These are phyloP conservation scores for Lymantria dispar DNA, from an alignment of 2,888 invertebrate genomes.

Conservation along the genomic window DNA sequence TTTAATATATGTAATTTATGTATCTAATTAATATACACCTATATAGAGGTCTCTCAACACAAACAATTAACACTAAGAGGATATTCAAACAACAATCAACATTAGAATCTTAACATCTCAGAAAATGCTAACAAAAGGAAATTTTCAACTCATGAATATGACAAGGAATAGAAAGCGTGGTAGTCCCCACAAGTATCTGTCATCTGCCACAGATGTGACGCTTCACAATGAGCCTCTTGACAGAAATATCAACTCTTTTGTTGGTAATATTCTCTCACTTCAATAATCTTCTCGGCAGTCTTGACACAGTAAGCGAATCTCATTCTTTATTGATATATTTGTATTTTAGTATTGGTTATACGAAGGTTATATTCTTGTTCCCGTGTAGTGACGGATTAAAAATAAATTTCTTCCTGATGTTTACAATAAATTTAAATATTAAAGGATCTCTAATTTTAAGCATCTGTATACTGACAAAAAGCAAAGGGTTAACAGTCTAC, in stretches of 20 bases:
- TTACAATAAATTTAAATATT: slow-evolving; percentile 53
- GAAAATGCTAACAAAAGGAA: slow-evolving; percentile 23
- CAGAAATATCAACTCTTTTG: slow-evolving; percentile 54
- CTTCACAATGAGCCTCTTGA: slow-evolving; percentile 40
- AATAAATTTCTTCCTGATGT: slow-evolving; percentile 39
- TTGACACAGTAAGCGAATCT: too few species aligned
- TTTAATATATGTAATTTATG: too few species aligned
- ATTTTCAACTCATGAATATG: slow-evolving; percentile 27
- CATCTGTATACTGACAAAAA: slow-evolving; percentile 57
- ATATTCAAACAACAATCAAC: neutral
- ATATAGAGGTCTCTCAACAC: neutral
- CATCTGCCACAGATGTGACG: slow-evolving; percentile 39
- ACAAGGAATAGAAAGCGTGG: slow-evolving; percentile 33
- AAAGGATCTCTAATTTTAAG: slow-evolving; percentile 55
- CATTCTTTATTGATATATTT: too few species aligned
- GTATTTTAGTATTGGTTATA: too few species aligned
- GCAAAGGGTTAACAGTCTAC: slow-evolving; percentile 75
- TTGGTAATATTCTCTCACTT: slow-evolving; percentile 47
- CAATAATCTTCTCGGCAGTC: slow-evolving; percentile 33
- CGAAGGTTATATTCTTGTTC: neutral
- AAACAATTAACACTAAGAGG: neutral
- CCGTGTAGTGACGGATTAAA: too few species aligned
- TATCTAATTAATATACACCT: too few species aligned
- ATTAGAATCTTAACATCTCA: neutral
- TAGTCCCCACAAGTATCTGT: slow-evolving; percentile 40